A percentile compares a stretch with the other conserved stretches of the same genome.
Evolutionary conservation across 2,888 invertebrate genomes (phyloP).

Genomic region (Polylopha cassiicola): DNA sequence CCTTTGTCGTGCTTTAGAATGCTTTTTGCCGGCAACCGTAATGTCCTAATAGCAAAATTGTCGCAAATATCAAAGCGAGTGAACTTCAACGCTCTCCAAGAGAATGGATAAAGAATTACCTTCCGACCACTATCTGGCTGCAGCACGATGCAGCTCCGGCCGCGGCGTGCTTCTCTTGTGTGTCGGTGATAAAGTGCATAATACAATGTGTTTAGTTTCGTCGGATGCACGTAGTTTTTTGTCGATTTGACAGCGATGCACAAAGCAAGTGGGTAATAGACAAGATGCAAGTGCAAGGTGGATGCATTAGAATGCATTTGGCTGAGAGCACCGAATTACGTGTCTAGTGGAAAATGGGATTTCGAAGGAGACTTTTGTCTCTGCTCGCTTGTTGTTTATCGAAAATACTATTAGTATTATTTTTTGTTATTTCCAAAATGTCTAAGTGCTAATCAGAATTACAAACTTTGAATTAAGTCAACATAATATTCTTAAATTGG

Average conservation of each 20-base stretch:
- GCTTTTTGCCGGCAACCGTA: no score
- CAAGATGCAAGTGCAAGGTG: conserved; percentile 55
- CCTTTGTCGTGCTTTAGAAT: no score
- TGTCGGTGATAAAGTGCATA: conserved; percentile 25
- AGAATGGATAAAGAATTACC: conserved; percentile 16
- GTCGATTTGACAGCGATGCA: conserved; percentile 52
- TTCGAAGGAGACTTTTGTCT: no score
- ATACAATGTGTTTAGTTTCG: conserved; percentile 29
- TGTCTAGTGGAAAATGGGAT: conserved; percentile 32
- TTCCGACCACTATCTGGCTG: conserved; percentile 13
- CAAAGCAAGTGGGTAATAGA: conserved; percentile 75
- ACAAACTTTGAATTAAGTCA: no score
- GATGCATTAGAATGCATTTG: conserved; percentile 66
- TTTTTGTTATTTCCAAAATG: no score
- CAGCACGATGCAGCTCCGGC: neutral
- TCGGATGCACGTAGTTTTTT: conserved; percentile 39
- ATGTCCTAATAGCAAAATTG: no score
- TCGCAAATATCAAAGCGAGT: conserved; percentile 19
- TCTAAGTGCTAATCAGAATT: no score
- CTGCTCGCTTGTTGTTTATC: no score
- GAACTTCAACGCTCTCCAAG: neutral
- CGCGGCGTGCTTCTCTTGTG: conserved; percentile 9
- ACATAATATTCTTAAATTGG: no score
- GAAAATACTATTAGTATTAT: no score
- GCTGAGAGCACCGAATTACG: conserved; percentile 10